Evolutionary conservation across 2,888 invertebrate species (phyloP), one percentile per base, ranked within the genome.

Genomic region (Cerastis rubricosa): DNA sequence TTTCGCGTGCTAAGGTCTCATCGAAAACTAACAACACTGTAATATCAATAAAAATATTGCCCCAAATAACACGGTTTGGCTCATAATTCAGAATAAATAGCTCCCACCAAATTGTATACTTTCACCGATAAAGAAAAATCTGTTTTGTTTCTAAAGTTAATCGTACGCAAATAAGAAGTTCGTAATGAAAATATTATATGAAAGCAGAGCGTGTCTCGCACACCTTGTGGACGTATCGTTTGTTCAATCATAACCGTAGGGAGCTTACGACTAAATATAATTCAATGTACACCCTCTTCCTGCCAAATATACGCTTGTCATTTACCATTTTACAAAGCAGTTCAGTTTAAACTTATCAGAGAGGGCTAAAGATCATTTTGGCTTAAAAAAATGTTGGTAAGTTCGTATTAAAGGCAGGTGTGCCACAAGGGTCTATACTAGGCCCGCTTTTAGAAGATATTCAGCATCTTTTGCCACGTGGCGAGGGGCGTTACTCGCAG

Each of bases 221-320:
- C 96, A 96, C 96, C 96, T 96, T 96, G 96, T 94, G 93, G 88
- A 84, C 92, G 86, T 95, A 95, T 95, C 95, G 94, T 95, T 94
- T 95, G 93, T 94, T 94, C 92, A 93, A 95, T 95, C 96, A 95
- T 94, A 92, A 93, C 93, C 92, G 92, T 81, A 94, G 94, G 94
- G 94, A 94, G 95, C 94, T 93, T 94, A 92, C 91, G 93, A 95
- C 96, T 96, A 96, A 96, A 96, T 96, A 96, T 96, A 96, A 95
- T 95, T 94, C 94, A 94, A 95, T 95, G 93, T 93, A 95, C 96
- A 95, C 96, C 96, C 96, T 96, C 96, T 96, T 96, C 96, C 96
- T 96, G 96, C 95, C 95, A 95, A 96, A 96, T 95, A 95, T 95
- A 93, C 92, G 92, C 91, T 89, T 90, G 88, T 85, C 87, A 90